Base-by-base conservation (phyloP, 2,113 vertebrate genomes). In the Hemibates koningsi region DNA sequence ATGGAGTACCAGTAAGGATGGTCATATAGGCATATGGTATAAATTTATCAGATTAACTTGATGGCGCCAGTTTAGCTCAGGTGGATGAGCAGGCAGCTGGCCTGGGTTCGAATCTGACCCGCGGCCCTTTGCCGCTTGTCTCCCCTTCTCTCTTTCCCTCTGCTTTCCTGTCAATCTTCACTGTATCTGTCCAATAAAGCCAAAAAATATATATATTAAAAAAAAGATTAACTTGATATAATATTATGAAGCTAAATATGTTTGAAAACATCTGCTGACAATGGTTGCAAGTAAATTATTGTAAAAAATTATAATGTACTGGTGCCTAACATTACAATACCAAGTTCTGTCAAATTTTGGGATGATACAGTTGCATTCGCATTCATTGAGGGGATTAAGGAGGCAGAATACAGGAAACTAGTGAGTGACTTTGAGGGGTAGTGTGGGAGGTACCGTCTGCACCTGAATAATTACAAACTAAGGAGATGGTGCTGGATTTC, bases 41-140 rank as follows among this genome's bases (percentile, higher is more conserved):
- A 63, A 11, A 4, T 36, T 63, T 63, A 19, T 19, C 59, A 63
- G 59, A 10, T 36, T 36, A 34, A 12, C 7, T 63, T 63, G 59
- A 63, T 63, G 52, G 52, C 5, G 1, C 52, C 52, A 53, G 52
- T 11, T 53, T 11, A 53, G 52, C 52, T 53, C 52, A 54, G 52
- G 5, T 54, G 9, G 52, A 54, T 54, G 52, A 54, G n/a, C 10
- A 54, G 52, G 53, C 53, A 54, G 53, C 53, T 54, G n/a, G 53
- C n/a, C 6, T 54, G 6, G 10, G 10, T 54, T 54, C 6, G 0
- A 54, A 54, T 54, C 0, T 54, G 52, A 54, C 52, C 19, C 9
- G 19, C 3, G 19, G 3, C 19, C 52, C 52, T 54, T 54, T 12
- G 52, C 5, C 0, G 6, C 53, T 4, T 0, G n/a, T 54, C 53